These are phyloP conservation scores for Echiichthys vipera DNA, from an alignment of 2,797 vertebrate genomes.

Conservation along the genomic window DNA sequence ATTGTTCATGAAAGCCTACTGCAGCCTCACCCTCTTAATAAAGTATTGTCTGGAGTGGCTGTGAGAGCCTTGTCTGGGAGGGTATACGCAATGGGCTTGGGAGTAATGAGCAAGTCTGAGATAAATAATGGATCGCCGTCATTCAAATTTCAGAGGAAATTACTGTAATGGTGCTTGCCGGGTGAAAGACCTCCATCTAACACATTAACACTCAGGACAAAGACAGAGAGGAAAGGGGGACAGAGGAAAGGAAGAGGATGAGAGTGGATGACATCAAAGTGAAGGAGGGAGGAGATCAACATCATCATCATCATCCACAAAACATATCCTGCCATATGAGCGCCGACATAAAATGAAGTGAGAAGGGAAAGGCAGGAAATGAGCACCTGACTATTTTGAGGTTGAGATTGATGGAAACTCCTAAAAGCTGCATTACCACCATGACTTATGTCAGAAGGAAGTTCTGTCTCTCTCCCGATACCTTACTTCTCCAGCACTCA, in stretches of 20 bases:
- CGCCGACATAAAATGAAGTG: constrained; percentile 58
- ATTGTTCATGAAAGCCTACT: constrained; percentile 54
- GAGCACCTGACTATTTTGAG: constrained; percentile 75
- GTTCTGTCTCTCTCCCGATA: constrained; percentile 46
- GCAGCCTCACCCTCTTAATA: constrained; percentile 76
- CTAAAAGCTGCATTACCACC: constrained; percentile 61
- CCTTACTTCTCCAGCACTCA: constrained; percentile 45
- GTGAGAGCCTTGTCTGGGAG: constrained; percentile 77
- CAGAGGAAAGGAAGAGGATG: constrained; percentile 63
- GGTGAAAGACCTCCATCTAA: constrained; percentile 85
- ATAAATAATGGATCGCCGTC: constrained; percentile 87
- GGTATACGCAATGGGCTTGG: constrained; percentile 70
- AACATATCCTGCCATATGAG: constrained; percentile 65
- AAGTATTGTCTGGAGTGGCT: constrained; percentile 79
- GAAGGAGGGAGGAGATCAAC: constrained; percentile 51
- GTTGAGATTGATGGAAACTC: constrained; percentile 66
- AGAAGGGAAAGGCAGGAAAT: constrained; percentile 71
- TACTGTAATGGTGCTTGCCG: constrained; percentile 84
- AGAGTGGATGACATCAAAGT: constrained; percentile 65
- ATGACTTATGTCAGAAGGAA: constrained; percentile 66
- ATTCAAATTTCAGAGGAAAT: constrained; percentile 88
- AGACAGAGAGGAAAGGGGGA: constrained; percentile 67
- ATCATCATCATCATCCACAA: constrained; percentile 55
- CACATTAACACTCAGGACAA: constrained; percentile 83
- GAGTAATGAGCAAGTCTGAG: constrained; percentile 83